These are phyloP conservation scores for Galerucella nymphaeae DNA, from an alignment of 2,888 invertebrate species.

Conservation along the genomic window DNA sequence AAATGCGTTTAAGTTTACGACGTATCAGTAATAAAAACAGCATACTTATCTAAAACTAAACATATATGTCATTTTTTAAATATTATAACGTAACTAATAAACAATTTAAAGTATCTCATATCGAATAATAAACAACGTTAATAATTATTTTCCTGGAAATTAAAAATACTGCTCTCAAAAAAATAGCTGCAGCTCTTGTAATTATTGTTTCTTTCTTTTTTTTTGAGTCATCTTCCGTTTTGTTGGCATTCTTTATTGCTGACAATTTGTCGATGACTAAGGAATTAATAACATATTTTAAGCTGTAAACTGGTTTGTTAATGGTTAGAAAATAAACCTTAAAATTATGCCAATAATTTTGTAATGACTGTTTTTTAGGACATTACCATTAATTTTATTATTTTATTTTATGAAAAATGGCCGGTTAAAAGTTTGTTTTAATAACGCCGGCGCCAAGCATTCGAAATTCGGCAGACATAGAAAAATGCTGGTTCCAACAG, in stretches of 20 bases:
- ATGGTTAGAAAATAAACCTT: neutral
- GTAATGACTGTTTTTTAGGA: neutral
- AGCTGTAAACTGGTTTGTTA: neutral
- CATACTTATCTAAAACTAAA: neutral
- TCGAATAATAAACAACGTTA: neutral
- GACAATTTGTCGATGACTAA: conserved; percentile 13
- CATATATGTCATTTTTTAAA: neutral
- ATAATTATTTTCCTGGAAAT: neutral
- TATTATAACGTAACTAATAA: neutral
- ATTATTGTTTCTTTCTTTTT: neutral
- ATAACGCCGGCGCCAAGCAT: neutral
- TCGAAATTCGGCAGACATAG: neutral
- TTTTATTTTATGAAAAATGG: neutral
- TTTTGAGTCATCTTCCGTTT: conserved; percentile 11
- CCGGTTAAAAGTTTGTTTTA: neutral
- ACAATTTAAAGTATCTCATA: neutral
- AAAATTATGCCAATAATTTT: neutral
- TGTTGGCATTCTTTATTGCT: conserved; percentile 14
- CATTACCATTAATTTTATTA: neutral
- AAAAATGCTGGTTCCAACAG: no score
- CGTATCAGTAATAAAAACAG: conserved; percentile 1
- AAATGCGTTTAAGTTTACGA: neutral
- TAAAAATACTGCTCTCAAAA: neutral
- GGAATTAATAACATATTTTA: neutral
- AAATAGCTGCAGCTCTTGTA: neutral